Base-by-base conservation (phyloP, 53 echinoderm and acorn worm species). In the Mesocentrotus franciscanus region DNA sequence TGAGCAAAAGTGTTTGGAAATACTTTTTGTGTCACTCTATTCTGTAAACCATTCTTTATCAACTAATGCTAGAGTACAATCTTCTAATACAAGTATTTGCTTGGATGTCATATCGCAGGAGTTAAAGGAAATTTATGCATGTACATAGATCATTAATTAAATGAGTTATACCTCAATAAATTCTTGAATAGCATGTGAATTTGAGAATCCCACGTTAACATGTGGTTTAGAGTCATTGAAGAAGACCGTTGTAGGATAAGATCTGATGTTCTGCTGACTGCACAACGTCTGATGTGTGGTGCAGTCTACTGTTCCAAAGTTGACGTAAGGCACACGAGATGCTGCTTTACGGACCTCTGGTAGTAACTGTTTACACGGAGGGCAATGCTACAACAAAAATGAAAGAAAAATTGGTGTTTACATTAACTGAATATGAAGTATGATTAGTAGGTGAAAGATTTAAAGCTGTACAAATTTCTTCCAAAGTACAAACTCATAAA, bases 271-370 rank as follows among this genome's bases (percentile, higher is more conserved):
- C 57, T 99, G 95, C 62, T 98, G 97, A 56, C 85, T 94, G 90
- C 99, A 99, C 26, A 99, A 95, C 0, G 94, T 36, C 78, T 96
- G 94, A 94, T 99, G 99, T 10, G 97, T 94, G 75, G 97, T 98
- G 83, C 99, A 99, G 92, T 99, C 99, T 5, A 99, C 99, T 1
- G 99, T 99, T 35, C 99, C 99, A 97, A 99, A 99, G 94, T 98
- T 93, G 74, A 99, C 66, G 89, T 97, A 89, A 6, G 94, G 13
- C 94, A 96, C 85, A 58, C 92, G 95, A 26, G 89, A 55, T n/a
- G 99, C 97, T 0, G 96, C 98, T 71, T 97, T 98, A 55, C 98
- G 97, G 66, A 98, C 76, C 95, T 99, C 98, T 16, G 98, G 97
- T 14, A 99, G 75, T 84, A 99, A 91, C 92, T 99, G 99, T 68